Evolutionary conservation across 2,113 vertebrate genomes (phyloP), one percentile per base, ranked within the genome.

Genomic region (Clarias macrocephalus): DNA sequence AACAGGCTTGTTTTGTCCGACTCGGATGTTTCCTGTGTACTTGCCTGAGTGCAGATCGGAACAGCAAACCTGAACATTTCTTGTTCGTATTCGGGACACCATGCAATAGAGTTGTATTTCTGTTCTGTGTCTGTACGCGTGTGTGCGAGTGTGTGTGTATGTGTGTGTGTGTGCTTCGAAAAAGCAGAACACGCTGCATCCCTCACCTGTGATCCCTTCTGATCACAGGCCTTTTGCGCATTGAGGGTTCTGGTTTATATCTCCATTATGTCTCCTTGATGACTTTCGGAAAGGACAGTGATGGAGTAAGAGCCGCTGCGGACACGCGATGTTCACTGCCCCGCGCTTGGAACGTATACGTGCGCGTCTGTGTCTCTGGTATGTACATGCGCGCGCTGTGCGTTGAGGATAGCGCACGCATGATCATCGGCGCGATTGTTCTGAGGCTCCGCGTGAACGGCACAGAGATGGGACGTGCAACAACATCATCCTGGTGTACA

Each of bases 1-100:
- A 92, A 91, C 90, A 95, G 93, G 95, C 85, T 91, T 91, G 89
- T 91, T 93, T 89, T 90, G 91, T 88, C 81, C 68, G 91, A 90
- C 91, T 88, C 88, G 75, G 85, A 89, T 90, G 84, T 88, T 54
- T 56, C 63, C 42, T 81, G 30, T 81, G 62, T 81, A 62, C 79
- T 62, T 8, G 59, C 30, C 56, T 60, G 56, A 56, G 3, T 56
- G 3, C 37, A 56, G 82, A 28, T 21, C 5, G 5, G 28, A 68
- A 52, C 1, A n/a, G 25, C n/a, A 19, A 54, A 21, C 25, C 63
- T 83, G 3, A 30, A 37, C 33, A 37, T 28, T 66, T 8, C 25
- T 12, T 28, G 0, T 52, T 83, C 0, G 18, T 48, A 48, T 12
- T 11, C 3, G 28, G 66, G 25, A 83, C 65, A 30, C 42, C 12